Percentiles rank a stretch among this genome's conserved stretches.
phyloP scores from a whole-genome alignment of 2,888 invertebrate genomes.

The Entomobrya multifasciata region DNA sequence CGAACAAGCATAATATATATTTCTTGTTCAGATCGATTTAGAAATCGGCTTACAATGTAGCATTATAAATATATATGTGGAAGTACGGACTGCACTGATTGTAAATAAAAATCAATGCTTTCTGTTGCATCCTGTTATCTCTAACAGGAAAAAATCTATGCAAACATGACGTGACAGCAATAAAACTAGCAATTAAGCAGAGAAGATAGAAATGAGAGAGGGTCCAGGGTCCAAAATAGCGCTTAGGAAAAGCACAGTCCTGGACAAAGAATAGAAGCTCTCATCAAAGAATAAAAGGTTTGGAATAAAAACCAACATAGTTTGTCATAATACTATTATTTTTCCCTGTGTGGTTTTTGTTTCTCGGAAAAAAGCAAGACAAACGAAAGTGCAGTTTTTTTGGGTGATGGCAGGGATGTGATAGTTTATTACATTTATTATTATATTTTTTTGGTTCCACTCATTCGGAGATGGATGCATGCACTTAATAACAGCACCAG shows the following conservation, averaged over 20 bases:
- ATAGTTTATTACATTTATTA: constrained; percentile 41
- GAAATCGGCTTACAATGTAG: too few species aligned
- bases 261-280: constrained; percentile 1
- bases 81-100: too few species aligned
- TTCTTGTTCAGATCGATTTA: too few species aligned
- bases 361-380: not conserved
- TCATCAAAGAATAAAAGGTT: constrained; percentile 11
- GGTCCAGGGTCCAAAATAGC: not conserved
- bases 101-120: not conserved
- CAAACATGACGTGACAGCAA: constrained; percentile 47
- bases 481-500: not conserved
- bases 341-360: constrained; percentile 6
- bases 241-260: not conserved
- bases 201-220: not conserved
- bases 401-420: not conserved
- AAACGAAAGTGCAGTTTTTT: not conserved
- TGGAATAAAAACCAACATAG: constrained; percentile 9
- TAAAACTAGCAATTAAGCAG: constrained; percentile 40
- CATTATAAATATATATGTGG: too few species aligned
- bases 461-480: not conserved
- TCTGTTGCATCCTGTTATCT: not conserved
- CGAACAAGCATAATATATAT: not conserved
- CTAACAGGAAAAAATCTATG: constrained; percentile 16
- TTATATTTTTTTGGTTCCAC: constrained; percentile 5
- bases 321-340: constrained; percentile 35